Conservation (phyloP, 2,113 vertebrate species). For the Synodontis membranacea region DNA sequence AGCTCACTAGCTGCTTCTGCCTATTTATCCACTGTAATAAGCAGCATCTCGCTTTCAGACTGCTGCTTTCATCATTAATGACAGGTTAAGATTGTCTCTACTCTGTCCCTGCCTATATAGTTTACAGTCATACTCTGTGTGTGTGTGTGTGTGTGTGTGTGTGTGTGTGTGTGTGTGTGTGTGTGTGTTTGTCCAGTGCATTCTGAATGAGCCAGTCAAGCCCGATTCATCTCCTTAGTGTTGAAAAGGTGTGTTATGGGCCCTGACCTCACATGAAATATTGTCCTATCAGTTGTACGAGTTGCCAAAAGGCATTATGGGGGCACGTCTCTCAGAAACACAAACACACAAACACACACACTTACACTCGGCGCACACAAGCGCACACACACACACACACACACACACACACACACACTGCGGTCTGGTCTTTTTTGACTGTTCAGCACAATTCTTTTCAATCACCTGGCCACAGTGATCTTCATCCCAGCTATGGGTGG, state of each 20-base stretch:
- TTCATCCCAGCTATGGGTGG: neutral
- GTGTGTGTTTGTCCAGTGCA: constrained; percentile 43
- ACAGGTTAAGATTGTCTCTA: constrained; percentile 52
- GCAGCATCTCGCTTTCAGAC: constrained; percentile 43
- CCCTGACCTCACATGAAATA: constrained; percentile 72
- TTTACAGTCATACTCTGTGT: constrained; percentile 51
- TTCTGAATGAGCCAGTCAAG: constrained; percentile 65
- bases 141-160: constrained; percentile 36
- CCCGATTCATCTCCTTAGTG: constrained; percentile 65
- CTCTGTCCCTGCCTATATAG: constrained; percentile 46
- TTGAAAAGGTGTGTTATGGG: constrained; percentile 72
- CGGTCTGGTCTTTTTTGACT: constrained; percentile 1
- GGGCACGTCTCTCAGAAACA: constrained; percentile 56
- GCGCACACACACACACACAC: constrained; percentile 21
- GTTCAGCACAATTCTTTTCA: constrained; percentile 1
- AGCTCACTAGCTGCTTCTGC: constrained; percentile 48
- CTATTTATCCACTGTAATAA: constrained; percentile 56
- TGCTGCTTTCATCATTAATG: constrained; percentile 52
- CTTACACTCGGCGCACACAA: constrained; percentile 6
- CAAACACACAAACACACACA: neutral
- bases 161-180: constrained; percentile 31
- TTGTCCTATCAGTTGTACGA: constrained; percentile 71
- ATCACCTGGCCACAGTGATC: constrained; percentile 6
- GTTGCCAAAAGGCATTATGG: constrained; percentile 72
- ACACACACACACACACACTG: constrained; percentile 10